Percentiles rank a stretch among this genome's conserved stretches.
Conservation (phyloP, 1,140 invertebrate genomes). For the Lepidurus arcticus region DNA sequence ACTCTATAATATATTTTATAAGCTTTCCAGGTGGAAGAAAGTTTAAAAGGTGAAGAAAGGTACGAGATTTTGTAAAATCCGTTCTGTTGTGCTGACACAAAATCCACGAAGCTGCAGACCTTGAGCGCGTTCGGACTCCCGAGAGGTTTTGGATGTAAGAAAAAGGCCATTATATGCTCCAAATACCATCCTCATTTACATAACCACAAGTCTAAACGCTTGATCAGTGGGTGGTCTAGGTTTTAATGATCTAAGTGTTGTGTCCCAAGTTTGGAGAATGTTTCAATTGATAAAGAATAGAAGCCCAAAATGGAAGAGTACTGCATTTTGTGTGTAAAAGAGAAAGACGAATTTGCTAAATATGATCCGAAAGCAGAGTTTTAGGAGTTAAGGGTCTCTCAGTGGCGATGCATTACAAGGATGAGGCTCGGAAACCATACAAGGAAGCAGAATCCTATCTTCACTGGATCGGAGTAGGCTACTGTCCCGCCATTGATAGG, state of each 20-base stretch:
- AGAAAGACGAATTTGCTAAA: no score
- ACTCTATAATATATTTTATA: no score
- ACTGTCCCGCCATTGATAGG: not conserved
- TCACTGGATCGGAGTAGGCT: not conserved
- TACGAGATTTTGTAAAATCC: not conserved
- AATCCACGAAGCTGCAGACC: not conserved
- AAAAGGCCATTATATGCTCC: not conserved
- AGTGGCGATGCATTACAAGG: not conserved
- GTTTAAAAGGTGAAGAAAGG: not conserved
- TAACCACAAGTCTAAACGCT: not conserved
- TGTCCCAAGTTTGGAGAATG: not conserved
- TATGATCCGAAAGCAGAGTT: not conserved
- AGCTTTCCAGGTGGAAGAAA: not conserved
- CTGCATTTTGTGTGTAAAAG: not conserved
- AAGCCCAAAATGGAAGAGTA: not conserved
- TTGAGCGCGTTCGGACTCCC: not conserved
- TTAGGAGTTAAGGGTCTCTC: not conserved
- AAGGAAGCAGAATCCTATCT: conserved; percentile 3
- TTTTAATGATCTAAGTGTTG: not conserved
- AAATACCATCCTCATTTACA: conserved; percentile 3
- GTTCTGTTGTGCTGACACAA: not conserved
- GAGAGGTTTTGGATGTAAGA: not conserved
- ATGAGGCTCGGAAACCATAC: conserved; percentile 8
- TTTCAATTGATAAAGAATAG: not conserved
- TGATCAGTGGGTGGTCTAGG: not conserved